Evolutionary conservation across 2,797 vertebrate species (phyloP).

Genomic region (Dendrocincla tyrannina): DNA sequence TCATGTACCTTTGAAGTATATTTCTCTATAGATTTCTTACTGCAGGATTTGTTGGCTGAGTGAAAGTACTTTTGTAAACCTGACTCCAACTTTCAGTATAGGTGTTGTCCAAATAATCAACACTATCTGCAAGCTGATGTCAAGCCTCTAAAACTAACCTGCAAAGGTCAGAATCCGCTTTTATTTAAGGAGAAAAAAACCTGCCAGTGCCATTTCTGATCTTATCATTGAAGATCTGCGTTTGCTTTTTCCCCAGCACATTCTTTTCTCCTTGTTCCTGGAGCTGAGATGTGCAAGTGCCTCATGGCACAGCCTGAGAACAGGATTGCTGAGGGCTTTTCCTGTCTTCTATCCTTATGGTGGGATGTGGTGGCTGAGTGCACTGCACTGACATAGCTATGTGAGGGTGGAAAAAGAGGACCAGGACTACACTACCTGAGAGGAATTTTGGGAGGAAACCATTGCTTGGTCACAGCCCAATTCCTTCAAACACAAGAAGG

Average conservation of each 20-base stretch:
- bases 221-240: neutral
- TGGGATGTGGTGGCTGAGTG: neutral
- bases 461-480: neutral
- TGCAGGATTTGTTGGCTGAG: neutral
- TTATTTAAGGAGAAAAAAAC: neutral
- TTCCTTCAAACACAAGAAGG: neutral
- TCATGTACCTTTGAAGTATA: neutral
- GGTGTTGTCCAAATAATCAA: neutral
- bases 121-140: neutral
- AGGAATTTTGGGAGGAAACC: neutral
- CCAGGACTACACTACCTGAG: neutral
- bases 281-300: neutral
- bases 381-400: accelerated
- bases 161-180: neutral
- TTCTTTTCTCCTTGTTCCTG: neutral
- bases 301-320: neutral
- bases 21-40: neutral
- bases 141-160: neutral
- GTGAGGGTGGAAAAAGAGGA: neutral
- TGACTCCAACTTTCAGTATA: neutral
- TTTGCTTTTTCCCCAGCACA: neutral
- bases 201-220: neutral
- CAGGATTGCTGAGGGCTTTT: neutral
- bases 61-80: neutral
- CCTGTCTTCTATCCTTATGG: too few relatives aligned